Base-by-base conservation (phyloP, 2,888 invertebrate genomes). In the Drosophila hamatofila region DNA sequence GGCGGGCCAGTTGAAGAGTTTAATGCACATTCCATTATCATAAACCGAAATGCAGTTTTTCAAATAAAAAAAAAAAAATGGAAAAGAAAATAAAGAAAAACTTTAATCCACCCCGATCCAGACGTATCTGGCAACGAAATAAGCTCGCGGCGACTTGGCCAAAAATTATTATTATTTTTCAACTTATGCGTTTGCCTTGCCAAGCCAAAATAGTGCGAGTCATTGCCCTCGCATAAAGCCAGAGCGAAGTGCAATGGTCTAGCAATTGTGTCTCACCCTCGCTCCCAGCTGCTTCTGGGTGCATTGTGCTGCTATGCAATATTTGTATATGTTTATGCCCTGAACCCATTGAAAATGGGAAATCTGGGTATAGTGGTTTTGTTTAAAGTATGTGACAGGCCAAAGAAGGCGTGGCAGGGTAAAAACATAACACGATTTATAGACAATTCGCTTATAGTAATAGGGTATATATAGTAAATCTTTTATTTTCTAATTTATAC, bases 181-280 rank as follows among this genome's bases (percentile, higher is more conserved):
- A 57, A 41, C 41, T 46, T 49, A 67, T 66, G 67, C 41, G 67
- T 60, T 67, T 67, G 70, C 62, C 62, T 30, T 62, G 70, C 63
- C 59, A 69, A 37, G 23, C 58, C 41, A 39, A 44, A 44, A 54
- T 58, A 37, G 56, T 54, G 18, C 41, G 23, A 55, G 56, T 75
- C 60, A 55, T 57, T 70, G 76, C 41, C 59, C 74, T 68, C 27
- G 8, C 35, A 30, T 18, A 23, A 21, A 23, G 23, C 23, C 65
- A 65, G n/a, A n/a, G 8, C 35, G 51, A 2, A 67, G 56, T 57
- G 67, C 46, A 68, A 51, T 56, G 35, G 35, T 46, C 52, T 25
- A 23, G 6, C 18, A 14, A 37, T 21, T 30, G 21, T 7, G 12
- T 16, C 30, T 12, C 9, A 14, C 14, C 30, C 30, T 3, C 14